Base-by-base conservation (phyloP, 1,140 invertebrate species). In the Apis dorsata region DNA sequence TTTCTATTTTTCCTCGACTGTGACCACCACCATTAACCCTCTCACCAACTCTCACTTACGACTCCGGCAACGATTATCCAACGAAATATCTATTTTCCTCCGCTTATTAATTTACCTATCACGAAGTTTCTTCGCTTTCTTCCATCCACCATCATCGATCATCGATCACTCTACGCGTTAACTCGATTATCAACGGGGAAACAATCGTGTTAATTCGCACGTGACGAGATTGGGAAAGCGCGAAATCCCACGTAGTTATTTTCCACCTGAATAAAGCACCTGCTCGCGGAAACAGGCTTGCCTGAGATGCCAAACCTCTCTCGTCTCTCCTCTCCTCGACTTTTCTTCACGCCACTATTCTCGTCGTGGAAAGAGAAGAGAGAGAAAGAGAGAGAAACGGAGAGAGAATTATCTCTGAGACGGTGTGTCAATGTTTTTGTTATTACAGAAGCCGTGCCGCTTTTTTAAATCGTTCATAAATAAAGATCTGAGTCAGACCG, bases 371-470 rank as follows among this genome's bases (percentile, higher is more conserved):
- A 34, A 4, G 34, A 34, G 66, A 17, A 10, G 51, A 17, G 10
- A 49, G 57, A 24, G 24, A 24, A 2, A 34, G 34, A 34, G 2
- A 34, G 34, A 34, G 3, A 34, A 3, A 44, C 34, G 34, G 34
- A 44, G 34, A 44, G 34, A 44, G 79, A 68, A 59, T 81, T 76
- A 81, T 81, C 79, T 68, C 34, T n/a, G 79, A 59, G 53, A 68
- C 79, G 71, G 55, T 65, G 72, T 68, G 70, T 71, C 70, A 80
- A 80, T 81, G 53, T 81, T 81, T 76, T 60, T 76, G 60, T 76
- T 69, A 60, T 73, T 55, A 73, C 68, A 53, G 65, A 76, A 81
- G 9, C 28, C 12, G 15, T 28, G 15, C 24, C 12, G 68, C 11
- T n/a, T 63, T 72, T 79, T 71, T 19, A 17, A 57, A 62, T 66